Base-by-base conservation (phyloP, 1,140 invertebrate genomes). In the Pseudomyrmex gracilis region DNA sequence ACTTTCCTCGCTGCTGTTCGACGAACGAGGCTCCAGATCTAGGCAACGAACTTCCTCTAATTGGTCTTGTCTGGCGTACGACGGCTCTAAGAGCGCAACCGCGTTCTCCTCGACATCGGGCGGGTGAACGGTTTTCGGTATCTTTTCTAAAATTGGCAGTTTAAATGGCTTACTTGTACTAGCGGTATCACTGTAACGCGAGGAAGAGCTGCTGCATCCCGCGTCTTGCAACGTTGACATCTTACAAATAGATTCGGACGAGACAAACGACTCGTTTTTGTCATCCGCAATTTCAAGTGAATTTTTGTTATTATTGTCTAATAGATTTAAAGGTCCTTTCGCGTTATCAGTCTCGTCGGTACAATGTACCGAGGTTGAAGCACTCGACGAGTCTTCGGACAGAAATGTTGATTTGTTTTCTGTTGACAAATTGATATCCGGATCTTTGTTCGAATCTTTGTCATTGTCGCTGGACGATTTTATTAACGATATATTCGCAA, bases 1-100 rank as follows among this genome's bases (percentile, higher is more conserved):
- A 74, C 92, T 93, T 51, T 87, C 93, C 64, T 94, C 94, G 20
- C 93, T 94, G 68, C 91, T 92, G 63, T 93, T 92, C 2, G 92
- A 92, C 2, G 90, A 91, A 73, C 91, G 90, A 60, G 87, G 90
- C 64, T 93, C 92, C 10, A 91, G 73, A 20, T 93, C 93, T 63
- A 91, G 17, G 47, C 82, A 83, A 70, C 84, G 90, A 10, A 87
- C 85, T 20, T 87, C 84, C 12, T 92, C 91, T n/a, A 91, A 71
- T 43, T 89, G 85, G 2, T 66, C 71, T 83, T 89, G 86, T 74
- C 80, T 91, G 22, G 22, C 71, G 2, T 86, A 83, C 1, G 92
- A 86, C 64, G 90, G 87, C 34, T 90, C 89, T 5, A 88, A 83
- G 53, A 92, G 64, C 58, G 90, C 90, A n/a, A 89, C 70, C 9